Percentiles rank a stretch among this genome's conserved stretches.
These are phyloP conservation scores for Periphyllus acericola DNA, from an alignment of 2,888 invertebrate species.

Conservation along the genomic window DNA sequence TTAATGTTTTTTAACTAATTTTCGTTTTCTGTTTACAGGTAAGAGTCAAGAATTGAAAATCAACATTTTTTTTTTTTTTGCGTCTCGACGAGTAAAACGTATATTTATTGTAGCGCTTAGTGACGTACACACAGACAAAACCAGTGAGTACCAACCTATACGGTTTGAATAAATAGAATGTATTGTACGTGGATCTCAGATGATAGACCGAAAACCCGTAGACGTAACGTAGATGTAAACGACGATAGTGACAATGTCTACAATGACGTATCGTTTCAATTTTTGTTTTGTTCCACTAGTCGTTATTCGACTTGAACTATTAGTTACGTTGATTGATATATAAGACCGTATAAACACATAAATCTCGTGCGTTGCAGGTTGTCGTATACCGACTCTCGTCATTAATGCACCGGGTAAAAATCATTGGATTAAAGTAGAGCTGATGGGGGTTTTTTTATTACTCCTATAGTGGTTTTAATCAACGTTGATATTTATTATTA, in stretches of 20 bases:
- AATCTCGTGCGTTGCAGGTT: not conserved
- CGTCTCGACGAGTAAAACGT: not conserved
- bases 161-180: not conserved
- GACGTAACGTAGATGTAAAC: not conserved
- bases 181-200: too few species aligned
- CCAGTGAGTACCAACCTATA: not conserved
- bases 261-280: not conserved
- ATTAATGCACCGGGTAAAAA: constrained; percentile 4
- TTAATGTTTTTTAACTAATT: too few species aligned
- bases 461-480: not conserved
- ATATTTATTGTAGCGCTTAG: too few species aligned
- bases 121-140: not conserved
- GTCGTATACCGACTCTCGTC: not conserved
- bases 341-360: not conserved
- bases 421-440: constrained; percentile 11
- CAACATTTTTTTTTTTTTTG: not conserved
- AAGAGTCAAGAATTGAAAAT: not conserved
- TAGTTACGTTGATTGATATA: not conserved
- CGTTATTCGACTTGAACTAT: not conserved
- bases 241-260: not conserved
- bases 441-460: not conserved
- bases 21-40: constrained; percentile 32
- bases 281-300: not conserved
- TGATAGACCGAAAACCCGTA: too few species aligned
- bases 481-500: not conserved